Base-by-base conservation (phyloP, 1,140 invertebrate species). In the Zaprionus kolodkinae region DNA sequence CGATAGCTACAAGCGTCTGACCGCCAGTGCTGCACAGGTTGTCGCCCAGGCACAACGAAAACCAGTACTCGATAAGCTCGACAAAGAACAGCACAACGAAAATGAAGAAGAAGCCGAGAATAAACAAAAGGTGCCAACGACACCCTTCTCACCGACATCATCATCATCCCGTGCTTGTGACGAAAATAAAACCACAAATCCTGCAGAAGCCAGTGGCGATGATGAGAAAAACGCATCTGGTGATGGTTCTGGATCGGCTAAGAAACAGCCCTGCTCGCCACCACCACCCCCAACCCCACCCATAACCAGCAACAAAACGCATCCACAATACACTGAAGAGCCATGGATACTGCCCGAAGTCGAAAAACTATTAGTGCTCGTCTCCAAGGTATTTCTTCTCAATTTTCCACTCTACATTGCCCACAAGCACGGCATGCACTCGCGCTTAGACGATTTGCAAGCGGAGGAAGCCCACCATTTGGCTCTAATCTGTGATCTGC, bases 351-450 rank as follows among this genome's bases (percentile, higher is more conserved):
- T 96, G 56, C 95, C 96, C 54, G 96, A 97, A 81, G 95, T 95
- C 66, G 96, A 97, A 81, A 96, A 96, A 92, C 92, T 97, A 10
- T 94, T 97, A 76, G 95, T 96, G 80, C 95, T 97, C 61, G 94
- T 97, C 38, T 95, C 96, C 2, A 97, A 97, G 93, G 95, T 97
- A 65, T 97, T 97, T 93, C 93, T 97, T 68, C 94, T 97, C 64
- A 98, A 98, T 93, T 99, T 98, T 93, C 97, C 97, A 21, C 94
- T 98, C 11, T 99, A 99, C 92, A 95, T 98, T 91, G 97, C 97
- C 50, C 97, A 97, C 93, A 98, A 98, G 93, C 97, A 98, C 91
- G 95, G 95, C 52, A 94, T 95, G 72, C 94, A 96, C 72, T 94
- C 95, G 57, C 95, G 96, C 71, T 91, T 96, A 43, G 96, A 97